Evolutionary conservation across 1,140 invertebrate species (phyloP).

Genomic region (Philotrypesis tridentata): DNA sequence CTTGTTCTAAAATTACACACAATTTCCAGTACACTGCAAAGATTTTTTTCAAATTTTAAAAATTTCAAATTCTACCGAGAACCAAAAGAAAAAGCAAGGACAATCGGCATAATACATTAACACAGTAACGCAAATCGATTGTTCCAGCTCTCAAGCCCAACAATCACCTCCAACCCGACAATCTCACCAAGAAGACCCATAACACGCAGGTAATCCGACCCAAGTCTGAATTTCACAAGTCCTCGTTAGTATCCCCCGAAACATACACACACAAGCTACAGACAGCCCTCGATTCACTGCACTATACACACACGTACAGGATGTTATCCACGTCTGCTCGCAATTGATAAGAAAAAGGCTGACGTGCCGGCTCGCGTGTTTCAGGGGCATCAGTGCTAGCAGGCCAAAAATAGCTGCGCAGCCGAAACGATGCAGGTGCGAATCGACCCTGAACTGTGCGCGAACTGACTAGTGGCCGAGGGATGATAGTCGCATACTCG

Average conservation of each 20-base stretch:
- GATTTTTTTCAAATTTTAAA: no score
- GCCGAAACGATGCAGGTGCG: not conserved
- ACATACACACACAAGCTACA: not conserved
- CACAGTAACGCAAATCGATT: not conserved
- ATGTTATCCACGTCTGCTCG: not conserved
- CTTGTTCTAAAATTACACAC: no score
- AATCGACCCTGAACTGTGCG: constrained; percentile 25
- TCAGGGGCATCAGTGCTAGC: constrained; percentile 15
- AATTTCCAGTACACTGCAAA: no score
- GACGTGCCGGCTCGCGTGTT: constrained; percentile 18
- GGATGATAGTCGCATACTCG: not conserved
- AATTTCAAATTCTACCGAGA: no score
- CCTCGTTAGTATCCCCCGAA: no score
- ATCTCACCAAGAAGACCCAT: not conserved
- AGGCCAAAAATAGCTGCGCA: constrained; percentile 31
- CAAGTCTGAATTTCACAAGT: not conserved
- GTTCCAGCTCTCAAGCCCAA: not conserved
- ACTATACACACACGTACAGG: no score
- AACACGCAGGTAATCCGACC: not conserved
- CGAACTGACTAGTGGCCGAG: not conserved
- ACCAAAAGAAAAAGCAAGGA: no score
- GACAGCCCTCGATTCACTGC: not conserved
- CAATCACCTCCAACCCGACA: not conserved
- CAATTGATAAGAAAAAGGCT: not conserved
- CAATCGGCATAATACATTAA: no score